phyloP scores from a whole-genome alignment of 2,888 invertebrate genomes.

The Meiosimyza platycephala region DNA sequence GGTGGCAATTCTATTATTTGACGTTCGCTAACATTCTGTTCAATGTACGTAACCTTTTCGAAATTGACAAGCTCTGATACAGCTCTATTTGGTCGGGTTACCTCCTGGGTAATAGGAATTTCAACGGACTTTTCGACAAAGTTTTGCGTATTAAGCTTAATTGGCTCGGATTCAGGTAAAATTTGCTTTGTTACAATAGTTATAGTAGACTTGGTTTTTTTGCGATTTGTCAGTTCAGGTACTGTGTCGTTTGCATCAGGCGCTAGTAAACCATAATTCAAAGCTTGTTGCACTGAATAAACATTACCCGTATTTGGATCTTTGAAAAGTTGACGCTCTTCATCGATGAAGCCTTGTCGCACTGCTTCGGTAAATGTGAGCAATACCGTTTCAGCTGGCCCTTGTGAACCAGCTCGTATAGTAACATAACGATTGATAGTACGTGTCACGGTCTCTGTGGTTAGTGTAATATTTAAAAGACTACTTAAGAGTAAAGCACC shows the following conservation, averaged over 20 bases:
- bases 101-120: conserved; percentile 61
- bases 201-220: conserved; percentile 69
- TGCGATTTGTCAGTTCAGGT: conserved; percentile 67
- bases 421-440: conserved; percentile 86
- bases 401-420: conserved; percentile 73
- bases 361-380: conserved; percentile 85
- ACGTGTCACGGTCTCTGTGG: conserved; percentile 87
- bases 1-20: conserved; percentile 83
- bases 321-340: conserved; percentile 78
- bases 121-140: conserved; percentile 62
- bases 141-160: conserved; percentile 60
- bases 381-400: conserved; percentile 69
- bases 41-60: conserved; percentile 67
- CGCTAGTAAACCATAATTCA: conserved; percentile 78
- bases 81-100: conserved; percentile 49
- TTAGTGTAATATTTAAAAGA: conserved; percentile 87
- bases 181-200: conserved; percentile 71
- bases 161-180: conserved; percentile 62
- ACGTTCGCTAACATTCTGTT: conserved; percentile 70
- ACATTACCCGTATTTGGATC: conserved; percentile 80
- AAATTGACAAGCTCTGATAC: conserved; percentile 41
- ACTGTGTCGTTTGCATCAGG: conserved; percentile 71
- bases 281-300: conserved; percentile 81
- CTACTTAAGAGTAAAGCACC: conserved; percentile 89
- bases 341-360: conserved; percentile 82